Evolutionary conservation across 1,140 invertebrate genomes (phyloP), one percentile per base, ranked within the genome.

Genomic region (Platyscapa corneri): DNA sequence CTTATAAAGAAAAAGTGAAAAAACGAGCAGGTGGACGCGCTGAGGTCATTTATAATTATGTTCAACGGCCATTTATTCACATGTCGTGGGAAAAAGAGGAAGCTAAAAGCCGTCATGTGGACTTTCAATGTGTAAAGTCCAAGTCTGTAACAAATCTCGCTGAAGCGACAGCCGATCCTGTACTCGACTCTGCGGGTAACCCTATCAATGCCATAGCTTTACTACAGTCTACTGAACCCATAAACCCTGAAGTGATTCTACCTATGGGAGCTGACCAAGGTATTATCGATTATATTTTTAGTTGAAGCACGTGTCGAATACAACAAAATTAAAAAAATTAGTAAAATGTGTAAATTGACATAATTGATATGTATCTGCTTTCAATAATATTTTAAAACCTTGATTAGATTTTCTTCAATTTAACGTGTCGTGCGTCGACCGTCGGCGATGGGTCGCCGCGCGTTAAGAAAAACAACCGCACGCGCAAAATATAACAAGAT

Each of bases 21-120:
- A 97, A 97, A 89, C 94, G 98, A 32, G 97, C 98, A 0, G 97
- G 98, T 20, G 98, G 98, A 23, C 94, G 98, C 60, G 96, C 97
- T 5, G 97, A 98, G 94, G 99, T 99, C 0, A 99, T 99, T 86
- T 99, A 99, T 93, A 99, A 99, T 93, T 99, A 99, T 92, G 99
- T 99, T 0, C 99, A 99, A 91, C 94, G 99, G n/a, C 99, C 99
- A 0, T 99, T 99, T 92, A 98, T 99, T 72, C 98, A 99, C 89
- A 99, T 99, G 98, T 99, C 98, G 0, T 99, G 99, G 99, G 99
- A 99, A 92, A 99, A 99, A 89, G 99, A 99, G 90, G 99, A 99
- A 91, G 98, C 98, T 0, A 99, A 99, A 90, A 99, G 98, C 92
- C 95, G 99, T 12, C 99, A 99, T 93, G 99, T 99, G 0, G 99